Evolutionary conservation across 2,888 invertebrate species (phyloP).

Genomic region (Anthophora plumipes): DNA sequence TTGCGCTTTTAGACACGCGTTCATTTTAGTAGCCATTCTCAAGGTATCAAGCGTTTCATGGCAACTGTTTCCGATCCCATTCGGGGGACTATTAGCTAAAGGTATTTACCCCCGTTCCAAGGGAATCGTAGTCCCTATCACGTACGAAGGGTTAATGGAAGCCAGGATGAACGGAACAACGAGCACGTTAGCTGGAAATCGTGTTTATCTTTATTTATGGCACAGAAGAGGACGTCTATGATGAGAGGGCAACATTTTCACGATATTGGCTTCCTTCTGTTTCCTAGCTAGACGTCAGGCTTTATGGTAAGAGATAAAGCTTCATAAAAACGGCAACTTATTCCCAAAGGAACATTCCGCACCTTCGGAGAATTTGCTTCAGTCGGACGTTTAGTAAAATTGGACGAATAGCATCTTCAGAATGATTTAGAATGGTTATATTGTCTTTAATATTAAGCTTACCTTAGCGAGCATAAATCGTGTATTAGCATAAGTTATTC

Average conservation of each 20-base stretch:
- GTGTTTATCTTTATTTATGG: constrained; percentile 62
- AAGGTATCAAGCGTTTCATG: constrained; percentile 34
- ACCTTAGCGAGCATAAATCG: background rate
- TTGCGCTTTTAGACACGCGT: constrained; percentile 38
- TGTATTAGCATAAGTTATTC: too few species aligned
- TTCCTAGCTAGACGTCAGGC: background rate
- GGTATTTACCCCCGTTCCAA: constrained; percentile 56
- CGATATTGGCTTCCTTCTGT: constrained; percentile 42
- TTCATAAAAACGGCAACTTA: constrained; percentile 33
- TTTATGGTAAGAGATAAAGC: constrained; percentile 48
- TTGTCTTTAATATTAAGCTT: background rate
- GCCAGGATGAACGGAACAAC: constrained; percentile 51
- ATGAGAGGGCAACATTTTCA: constrained; percentile 31
- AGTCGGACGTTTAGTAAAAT: constrained; percentile 28
- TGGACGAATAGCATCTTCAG: constrained; percentile 4
- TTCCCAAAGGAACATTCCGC: background rate
- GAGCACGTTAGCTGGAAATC: constrained; percentile 49
- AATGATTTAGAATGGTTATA: background rate
- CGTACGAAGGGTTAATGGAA: constrained; percentile 64
- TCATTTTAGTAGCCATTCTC: constrained; percentile 41
- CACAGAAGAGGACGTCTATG: constrained; percentile 16
- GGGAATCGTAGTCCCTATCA: constrained; percentile 54
- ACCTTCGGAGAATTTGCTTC: constrained; percentile 17
- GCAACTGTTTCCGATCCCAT: constrained; percentile 57
- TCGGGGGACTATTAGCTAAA: constrained; percentile 44